phyloP scores from a whole-genome alignment of 2,888 invertebrate genomes.

The Drosophila neotestacea region DNA sequence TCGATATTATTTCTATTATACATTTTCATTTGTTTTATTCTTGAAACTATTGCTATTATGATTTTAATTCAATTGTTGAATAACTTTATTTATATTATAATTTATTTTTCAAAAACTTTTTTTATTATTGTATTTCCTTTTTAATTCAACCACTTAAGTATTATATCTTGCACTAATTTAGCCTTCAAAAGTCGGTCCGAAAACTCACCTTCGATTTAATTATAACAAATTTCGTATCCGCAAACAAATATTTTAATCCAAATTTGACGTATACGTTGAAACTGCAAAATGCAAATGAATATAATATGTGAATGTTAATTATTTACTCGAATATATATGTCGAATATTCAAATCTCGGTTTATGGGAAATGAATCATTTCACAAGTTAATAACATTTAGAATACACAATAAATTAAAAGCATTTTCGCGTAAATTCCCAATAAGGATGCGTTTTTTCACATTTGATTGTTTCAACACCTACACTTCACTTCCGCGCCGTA shows the following conservation, averaged over 20 bases:
- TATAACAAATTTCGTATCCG: constrained; percentile 48
- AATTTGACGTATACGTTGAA: constrained; percentile 40
- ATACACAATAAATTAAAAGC: constrained; percentile 18
- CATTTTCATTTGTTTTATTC: too few relatives aligned
- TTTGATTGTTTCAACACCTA: constrained; percentile 36
- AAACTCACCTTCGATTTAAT: constrained; percentile 52
- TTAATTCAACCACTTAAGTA: not conserved
- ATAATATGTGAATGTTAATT: constrained; percentile 26
- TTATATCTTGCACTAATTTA: not conserved
- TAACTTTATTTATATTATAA: not conserved
- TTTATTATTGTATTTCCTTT: not conserved
- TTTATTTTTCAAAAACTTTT: not conserved
- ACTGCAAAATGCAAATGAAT: constrained; percentile 58
- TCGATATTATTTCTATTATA: too few relatives aligned
- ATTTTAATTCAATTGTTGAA: too few relatives aligned
- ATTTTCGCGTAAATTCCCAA: constrained; percentile 4
- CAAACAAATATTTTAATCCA: constrained; percentile 48
- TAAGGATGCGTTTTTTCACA: constrained; percentile 26
- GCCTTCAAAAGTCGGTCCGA: constrained; percentile 5
- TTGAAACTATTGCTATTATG: too few relatives aligned
- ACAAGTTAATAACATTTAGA: constrained; percentile 4
- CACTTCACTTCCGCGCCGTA: constrained; percentile 73
- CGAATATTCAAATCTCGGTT: constrained; percentile 22
- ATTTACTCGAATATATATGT: constrained; percentile 11
- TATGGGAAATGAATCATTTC: constrained; percentile 22